Conservation (phyloP, 2,888 invertebrate species). For the Graphium colonna region DNA sequence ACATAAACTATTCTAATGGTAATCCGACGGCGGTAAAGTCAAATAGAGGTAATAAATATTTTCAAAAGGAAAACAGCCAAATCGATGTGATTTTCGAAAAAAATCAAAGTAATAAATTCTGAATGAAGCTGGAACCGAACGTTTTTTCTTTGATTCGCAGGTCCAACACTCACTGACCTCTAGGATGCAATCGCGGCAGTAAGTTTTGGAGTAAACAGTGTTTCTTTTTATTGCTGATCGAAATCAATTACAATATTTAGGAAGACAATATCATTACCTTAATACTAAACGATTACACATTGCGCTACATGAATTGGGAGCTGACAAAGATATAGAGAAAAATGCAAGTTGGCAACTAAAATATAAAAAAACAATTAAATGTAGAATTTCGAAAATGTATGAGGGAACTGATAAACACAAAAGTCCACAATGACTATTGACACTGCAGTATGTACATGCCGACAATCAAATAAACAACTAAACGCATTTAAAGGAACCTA, state of each 20-base stretch:
- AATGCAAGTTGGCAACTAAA: constrained; percentile 1
- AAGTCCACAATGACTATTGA: neutral
- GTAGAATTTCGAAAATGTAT: neutral
- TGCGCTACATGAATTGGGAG: neutral
- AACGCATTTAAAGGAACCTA: neutral
- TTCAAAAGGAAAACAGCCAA: neutral
- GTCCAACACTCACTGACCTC: neutral
- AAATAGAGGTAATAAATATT: neutral
- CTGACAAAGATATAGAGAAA: neutral
- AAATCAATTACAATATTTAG: constrained; percentile 3
- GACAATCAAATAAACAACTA: neutral
- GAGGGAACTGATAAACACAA: neutral
- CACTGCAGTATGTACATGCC: too few relatives aligned
- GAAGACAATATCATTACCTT: constrained; percentile 6
- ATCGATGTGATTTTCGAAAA: neutral
- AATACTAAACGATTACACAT: constrained; percentile 3
- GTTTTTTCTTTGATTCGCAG: neutral
- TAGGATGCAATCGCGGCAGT: neutral
- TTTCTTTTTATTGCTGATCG: constrained; percentile 6
- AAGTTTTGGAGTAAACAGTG: neutral
- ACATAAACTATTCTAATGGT: constrained; percentile 2
- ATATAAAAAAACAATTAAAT: too few relatives aligned
- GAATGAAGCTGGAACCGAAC: neutral
- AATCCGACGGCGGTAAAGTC: constrained; percentile 8
- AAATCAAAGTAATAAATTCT: neutral